phyloP scores from a whole-genome alignment of 1,140 invertebrate species.

The Apis florea region DNA sequence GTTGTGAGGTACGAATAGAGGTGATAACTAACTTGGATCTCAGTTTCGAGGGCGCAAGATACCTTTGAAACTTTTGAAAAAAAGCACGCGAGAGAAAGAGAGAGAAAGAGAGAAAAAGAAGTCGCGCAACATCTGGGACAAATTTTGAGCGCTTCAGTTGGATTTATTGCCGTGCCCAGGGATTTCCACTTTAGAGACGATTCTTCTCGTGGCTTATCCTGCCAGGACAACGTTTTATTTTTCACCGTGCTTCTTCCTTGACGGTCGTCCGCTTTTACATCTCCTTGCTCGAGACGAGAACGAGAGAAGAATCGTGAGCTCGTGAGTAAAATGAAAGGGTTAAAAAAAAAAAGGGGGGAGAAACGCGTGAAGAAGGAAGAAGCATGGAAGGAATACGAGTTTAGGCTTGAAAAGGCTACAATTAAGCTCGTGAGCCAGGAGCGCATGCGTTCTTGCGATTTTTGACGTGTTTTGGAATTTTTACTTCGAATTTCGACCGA shows the following conservation, averaged over 20 bases:
- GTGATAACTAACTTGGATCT: background rate
- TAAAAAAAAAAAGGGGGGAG: background rate
- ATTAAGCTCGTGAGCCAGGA: background rate
- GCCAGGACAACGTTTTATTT: slow-evolving; percentile 57
- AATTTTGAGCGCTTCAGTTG: slow-evolving; percentile 42
- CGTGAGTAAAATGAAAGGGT: background rate
- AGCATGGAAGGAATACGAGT: background rate
- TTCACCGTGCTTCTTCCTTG: slow-evolving; percentile 36
- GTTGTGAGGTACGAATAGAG: background rate
- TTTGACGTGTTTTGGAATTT: too few relatives aligned
- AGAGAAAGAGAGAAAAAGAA: background rate
- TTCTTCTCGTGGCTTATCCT: slow-evolving; percentile 51
- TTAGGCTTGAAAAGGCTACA: background rate
- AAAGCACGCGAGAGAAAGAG: too few relatives aligned
- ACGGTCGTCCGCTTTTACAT: slow-evolving; percentile 50
- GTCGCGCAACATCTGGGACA: background rate
- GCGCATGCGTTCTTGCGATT: background rate
- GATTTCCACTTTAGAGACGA: slow-evolving; percentile 50
- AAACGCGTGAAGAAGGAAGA: background rate
- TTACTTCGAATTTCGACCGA: background rate
- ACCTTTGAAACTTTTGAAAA: background rate
- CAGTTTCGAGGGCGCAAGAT: background rate
- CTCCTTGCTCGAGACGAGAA: slow-evolving; percentile 5
- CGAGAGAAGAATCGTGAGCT: background rate
- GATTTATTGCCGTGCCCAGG: slow-evolving; percentile 55